Evolutionary conservation across 2,888 invertebrate species (phyloP), one percentile per base, ranked within the genome.

Genomic region (Spisula solida): DNA sequence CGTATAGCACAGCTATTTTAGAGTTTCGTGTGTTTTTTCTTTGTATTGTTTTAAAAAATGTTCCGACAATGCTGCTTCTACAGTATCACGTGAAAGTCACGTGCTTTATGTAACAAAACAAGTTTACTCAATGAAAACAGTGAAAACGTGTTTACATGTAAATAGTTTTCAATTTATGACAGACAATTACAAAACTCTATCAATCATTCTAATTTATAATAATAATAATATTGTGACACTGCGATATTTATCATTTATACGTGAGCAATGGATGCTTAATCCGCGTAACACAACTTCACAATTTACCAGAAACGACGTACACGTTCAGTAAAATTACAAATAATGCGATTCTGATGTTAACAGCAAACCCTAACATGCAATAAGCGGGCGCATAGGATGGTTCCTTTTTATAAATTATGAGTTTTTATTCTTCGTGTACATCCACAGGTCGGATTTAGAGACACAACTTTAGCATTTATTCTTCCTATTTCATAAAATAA

Each of bases 401-500:
- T 75, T 75, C 34, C 75, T 75, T 75, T 75, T 75, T 75, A 75
- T 75, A 75, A 75, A 75, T 75, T 75, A 75, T 75, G 75, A 2
- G 75, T 75, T 75, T 75, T 75, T 34, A 75, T 75, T 75, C 81
- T 85, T 85, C 81, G 81, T 85, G 48, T 80, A 47, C 29, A 60
- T 60, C 20, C 12, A 55, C n/a, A 66, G 66, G 29, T 85, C 34
- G 70, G 47, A 29, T 34, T 51, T 12, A 85, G 60, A 85, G 85
- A 86, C 86, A 81, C 70, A 48, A 47, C 81, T 88, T 86, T 87
- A 82, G 56, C 85, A 79, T 81, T 88, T 88, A 88, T 81, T 86
- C 87, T 90, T 90, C 87, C 90, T 88, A 90, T 87, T 90, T 90
- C 90, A 90, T 90, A 90, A 90, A 90, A 90, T 90, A 90, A 90